A percentile compares a stretch with the other conserved stretches of the same genome.
Evolutionary conservation across 30 jellyfish, hydroid and myxozoan species (phyloP).

Genomic region (Sanderia malayensis): DNA sequence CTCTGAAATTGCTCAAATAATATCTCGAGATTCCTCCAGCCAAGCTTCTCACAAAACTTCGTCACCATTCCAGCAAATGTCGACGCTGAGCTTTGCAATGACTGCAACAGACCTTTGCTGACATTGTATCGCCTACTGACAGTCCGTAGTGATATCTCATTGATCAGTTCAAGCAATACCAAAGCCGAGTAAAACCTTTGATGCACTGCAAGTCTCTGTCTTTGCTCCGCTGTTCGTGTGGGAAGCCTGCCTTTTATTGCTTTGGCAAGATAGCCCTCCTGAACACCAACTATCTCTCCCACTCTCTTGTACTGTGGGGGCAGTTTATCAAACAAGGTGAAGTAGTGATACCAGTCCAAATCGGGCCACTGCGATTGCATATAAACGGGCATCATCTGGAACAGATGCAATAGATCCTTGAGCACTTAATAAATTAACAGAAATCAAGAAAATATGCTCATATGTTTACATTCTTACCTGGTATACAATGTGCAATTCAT

Average conservation of each 20-base stretch:
- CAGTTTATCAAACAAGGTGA: constrained; percentile 66
- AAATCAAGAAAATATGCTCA: too few relatives aligned
- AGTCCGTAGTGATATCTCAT: constrained; percentile 80
- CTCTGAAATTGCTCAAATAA: constrained; percentile 89
- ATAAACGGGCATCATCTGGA: constrained; percentile 88
- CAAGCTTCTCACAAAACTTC: constrained; percentile 94
- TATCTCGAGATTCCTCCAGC: constrained; percentile 90
- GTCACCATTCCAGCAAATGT: constrained; percentile 99
- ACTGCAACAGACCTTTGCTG: constrained; percentile 86
- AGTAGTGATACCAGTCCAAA: constrained; percentile 84
- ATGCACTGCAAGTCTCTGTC: constrained; percentile 84
- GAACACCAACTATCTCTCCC: constrained; percentile 91
- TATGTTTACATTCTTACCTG: constrained; percentile 74
- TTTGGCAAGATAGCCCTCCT: constrained; percentile 81
- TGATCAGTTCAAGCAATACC: constrained; percentile 81
- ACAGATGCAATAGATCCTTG: too few relatives aligned
- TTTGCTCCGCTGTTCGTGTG: constrained; percentile 76
- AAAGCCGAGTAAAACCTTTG: constrained; percentile 89
- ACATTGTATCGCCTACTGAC: constrained; percentile 82
- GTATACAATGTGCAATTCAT: constrained; percentile 88
- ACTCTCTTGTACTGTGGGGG: constrained; percentile 87
- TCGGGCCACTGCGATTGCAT: constrained; percentile 95
- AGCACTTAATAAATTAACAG: too few relatives aligned
- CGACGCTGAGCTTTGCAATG: constrained; percentile 86
- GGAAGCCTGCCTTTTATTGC: constrained; percentile 83